Conservation (phyloP, 2,797 vertebrate genomes). For the Ctenopoma multispine region DNA sequence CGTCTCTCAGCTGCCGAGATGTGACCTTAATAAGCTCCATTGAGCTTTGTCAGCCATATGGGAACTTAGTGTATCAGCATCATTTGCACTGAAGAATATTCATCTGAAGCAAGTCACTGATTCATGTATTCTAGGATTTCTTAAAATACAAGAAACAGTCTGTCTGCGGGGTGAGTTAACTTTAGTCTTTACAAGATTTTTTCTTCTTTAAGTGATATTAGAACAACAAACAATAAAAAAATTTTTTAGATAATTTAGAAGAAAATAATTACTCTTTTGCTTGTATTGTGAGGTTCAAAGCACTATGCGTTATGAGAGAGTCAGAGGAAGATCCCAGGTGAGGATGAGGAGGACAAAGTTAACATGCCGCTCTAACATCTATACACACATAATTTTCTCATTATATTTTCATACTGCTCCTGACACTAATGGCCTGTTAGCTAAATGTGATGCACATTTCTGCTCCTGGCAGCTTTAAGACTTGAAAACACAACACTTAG, state of each 20-base stretch:
- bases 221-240: not conserved
- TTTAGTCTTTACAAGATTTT: not conserved
- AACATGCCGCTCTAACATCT: not conserved
- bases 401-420: slow-evolving; percentile 32
- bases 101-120: slow-evolving; percentile 4
- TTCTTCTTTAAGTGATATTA: not conserved
- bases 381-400: slow-evolving; percentile 7
- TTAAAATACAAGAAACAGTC: slow-evolving; percentile 8
- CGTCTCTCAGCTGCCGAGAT: slow-evolving; percentile 49
- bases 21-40: slow-evolving; percentile 69
- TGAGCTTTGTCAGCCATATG: slow-evolving; percentile 57
- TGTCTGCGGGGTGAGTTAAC: too few relatives aligned
- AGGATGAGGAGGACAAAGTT: not conserved
- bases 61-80: slow-evolving; percentile 40
- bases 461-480: not conserved
- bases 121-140: slow-evolving; percentile 27
- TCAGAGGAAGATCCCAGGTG: not conserved
- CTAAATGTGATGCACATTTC: slow-evolving; percentile 4
- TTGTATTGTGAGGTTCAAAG: slow-evolving; percentile 2
- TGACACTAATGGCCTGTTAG: slow-evolving; percentile 15
- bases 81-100: slow-evolving; percentile 22
- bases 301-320: not conserved
- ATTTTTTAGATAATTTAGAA: slow-evolving; percentile 12
- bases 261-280: not conserved
- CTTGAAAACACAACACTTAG: not conserved